Conservation (phyloP, 2,797 vertebrate genomes). For the Spinus olivaceus region DNA sequence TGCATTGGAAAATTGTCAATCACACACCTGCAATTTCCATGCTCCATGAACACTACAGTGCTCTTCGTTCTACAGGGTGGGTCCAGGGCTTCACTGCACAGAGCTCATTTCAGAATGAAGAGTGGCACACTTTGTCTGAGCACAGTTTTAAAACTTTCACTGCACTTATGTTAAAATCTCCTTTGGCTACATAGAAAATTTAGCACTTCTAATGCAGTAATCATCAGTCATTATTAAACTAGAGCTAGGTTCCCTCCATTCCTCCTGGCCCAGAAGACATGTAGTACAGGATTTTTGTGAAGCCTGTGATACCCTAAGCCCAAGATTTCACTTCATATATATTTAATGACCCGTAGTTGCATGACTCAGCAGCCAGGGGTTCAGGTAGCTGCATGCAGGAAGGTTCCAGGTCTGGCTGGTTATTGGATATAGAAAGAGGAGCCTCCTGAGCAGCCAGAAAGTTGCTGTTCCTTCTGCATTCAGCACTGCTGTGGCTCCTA, state of each 20-base stretch:
- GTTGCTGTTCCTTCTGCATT: neutral
- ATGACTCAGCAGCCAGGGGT: neutral
- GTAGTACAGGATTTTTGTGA: neutral
- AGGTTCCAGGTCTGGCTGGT: neutral
- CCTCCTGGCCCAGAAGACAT: neutral
- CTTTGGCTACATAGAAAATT: neutral
- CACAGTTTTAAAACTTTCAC: neutral
- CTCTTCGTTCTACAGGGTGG: neutral
- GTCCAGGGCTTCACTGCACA: accelerated
- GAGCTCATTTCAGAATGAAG: neutral
- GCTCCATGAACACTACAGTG: neutral
- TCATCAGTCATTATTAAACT: neutral
- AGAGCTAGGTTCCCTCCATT: neutral
- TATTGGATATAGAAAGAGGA: accelerated
- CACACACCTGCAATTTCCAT: neutral
- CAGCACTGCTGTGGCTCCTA: neutral
- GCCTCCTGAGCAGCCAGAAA: neutral
- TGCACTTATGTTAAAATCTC: neutral
- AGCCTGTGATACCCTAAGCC: neutral
- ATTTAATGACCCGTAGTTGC: neutral
- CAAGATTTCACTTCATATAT: neutral
- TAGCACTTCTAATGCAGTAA: neutral
- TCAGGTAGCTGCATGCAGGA: neutral
- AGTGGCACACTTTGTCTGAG: neutral
- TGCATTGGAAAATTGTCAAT: neutral